Conservation (phyloP, 2,113 vertebrate species). For the Jaculus jaculus region DNA sequence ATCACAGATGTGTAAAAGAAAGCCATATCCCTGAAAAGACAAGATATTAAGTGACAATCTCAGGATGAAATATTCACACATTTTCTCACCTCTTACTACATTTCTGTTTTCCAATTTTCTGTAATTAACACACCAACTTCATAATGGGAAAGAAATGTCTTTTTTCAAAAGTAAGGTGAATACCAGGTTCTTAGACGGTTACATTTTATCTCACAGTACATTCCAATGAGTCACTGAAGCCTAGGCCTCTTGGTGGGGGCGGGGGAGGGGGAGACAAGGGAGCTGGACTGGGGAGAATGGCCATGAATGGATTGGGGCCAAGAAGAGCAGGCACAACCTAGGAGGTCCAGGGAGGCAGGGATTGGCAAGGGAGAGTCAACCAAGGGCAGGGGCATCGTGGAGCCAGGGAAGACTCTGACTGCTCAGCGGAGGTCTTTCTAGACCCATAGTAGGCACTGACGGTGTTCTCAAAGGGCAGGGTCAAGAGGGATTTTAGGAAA, state of each 20-base stretch:
- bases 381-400: conserved; percentile 75
- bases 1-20: conserved; percentile 27
- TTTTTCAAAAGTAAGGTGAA: neutral
- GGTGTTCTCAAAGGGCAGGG: conserved; percentile 75
- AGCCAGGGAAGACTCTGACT: conserved; percentile 81
- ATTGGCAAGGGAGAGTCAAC: conserved; percentile 59
- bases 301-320: neutral
- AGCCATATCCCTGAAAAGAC: conserved; percentile 2
- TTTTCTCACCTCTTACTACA: neutral
- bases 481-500: conserved; percentile 74
- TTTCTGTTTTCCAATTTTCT: conserved; percentile 10
- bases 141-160: neutral
- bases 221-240: neutral
- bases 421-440: conserved; percentile 71
- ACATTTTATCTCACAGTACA: neutral
- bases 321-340: conserved; percentile 8
- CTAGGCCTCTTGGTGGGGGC: conserved; percentile 7
- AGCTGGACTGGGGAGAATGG: conserved; percentile 25
- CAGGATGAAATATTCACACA: neutral
- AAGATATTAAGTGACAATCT: conserved; percentile 34
- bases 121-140: neutral
- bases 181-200: neutral
- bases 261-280: neutral
- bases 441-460: conserved; percentile 78
- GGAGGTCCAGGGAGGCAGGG: conserved; percentile 40